phyloP scores from a whole-genome alignment of 2,113 vertebrate genomes.

The Baryphthengus martii region DNA sequence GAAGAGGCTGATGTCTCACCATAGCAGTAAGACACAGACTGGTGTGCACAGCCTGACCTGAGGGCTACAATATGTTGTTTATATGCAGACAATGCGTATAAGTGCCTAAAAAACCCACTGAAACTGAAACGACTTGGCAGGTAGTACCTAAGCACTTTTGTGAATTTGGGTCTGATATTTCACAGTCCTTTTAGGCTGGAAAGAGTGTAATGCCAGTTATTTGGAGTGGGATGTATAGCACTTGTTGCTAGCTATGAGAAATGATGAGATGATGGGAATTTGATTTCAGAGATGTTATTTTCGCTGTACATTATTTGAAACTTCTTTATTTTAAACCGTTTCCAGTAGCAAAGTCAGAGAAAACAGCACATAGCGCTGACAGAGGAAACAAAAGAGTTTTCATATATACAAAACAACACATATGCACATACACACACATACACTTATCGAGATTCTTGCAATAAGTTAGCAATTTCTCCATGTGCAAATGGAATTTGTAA shows the following conservation, averaged over 20 bases:
- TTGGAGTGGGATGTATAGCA: background rate
- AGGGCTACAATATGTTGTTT: background rate
- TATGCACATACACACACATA: fast-evolving
- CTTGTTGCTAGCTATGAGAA: background rate
- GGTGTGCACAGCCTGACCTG: background rate
- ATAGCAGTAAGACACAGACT: background rate
- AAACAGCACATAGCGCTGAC: background rate
- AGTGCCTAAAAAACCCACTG: background rate
- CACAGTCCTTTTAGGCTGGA: background rate
- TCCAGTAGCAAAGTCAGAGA: background rate
- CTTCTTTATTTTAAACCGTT: background rate
- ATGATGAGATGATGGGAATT: background rate
- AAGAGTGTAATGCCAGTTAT: background rate
- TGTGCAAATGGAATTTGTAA: background rate
- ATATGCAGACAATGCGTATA: background rate
- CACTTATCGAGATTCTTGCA: background rate
- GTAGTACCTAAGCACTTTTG: background rate
- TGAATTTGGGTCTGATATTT: background rate
- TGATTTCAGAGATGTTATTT: background rate
- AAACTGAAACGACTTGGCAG: background rate
- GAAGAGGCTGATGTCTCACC: background rate
- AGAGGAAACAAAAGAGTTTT: background rate
- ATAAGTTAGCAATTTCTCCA: background rate
- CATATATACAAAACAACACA: background rate
- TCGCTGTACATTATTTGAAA: background rate